phyloP scores from a whole-genome alignment of 2,113 vertebrate genomes.

The Crocuta crocuta region DNA sequence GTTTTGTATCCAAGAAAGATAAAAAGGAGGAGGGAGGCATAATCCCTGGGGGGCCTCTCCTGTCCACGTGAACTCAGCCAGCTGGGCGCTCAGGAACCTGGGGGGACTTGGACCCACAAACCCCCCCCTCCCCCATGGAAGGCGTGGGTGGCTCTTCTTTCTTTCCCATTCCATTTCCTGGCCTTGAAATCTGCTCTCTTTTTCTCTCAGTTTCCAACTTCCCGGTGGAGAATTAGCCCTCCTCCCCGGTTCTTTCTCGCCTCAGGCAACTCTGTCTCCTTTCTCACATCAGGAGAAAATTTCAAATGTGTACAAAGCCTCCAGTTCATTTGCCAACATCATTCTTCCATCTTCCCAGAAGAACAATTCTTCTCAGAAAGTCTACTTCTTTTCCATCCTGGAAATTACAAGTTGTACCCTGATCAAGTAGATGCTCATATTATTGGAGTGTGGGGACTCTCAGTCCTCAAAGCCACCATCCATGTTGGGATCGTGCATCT shows the following conservation, averaged over 20 bases:
- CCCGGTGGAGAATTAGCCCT: neutral
- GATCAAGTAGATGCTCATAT: neutral
- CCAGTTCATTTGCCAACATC: rapidly evolving
- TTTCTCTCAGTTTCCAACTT: neutral
- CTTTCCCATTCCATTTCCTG: neutral
- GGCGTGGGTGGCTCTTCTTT: too few relatives aligned
- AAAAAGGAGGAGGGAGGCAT: too few relatives aligned
- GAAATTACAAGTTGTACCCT: neutral
- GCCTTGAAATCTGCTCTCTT: rapidly evolving
- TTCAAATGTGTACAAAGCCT: too few relatives aligned
- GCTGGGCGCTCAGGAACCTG: too few relatives aligned
- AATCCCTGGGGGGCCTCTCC: rapidly evolving
- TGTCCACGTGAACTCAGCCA: rapidly evolving
- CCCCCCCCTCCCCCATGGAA: too few relatives aligned
- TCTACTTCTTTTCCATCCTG: neutral
- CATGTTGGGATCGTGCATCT: rapidly evolving
- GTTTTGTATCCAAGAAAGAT: neutral
- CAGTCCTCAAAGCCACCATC: neutral
- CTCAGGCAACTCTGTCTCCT: neutral
- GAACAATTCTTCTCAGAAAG: neutral
- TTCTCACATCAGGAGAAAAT: rapidly evolving
- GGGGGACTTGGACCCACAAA: too few relatives aligned
- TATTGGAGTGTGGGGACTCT: neutral
- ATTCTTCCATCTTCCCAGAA: rapidly evolving
- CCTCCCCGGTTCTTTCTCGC: neutral